Base-by-base conservation (phyloP, 2,113 vertebrate genomes). In the Ardeotis arabs region DNA sequence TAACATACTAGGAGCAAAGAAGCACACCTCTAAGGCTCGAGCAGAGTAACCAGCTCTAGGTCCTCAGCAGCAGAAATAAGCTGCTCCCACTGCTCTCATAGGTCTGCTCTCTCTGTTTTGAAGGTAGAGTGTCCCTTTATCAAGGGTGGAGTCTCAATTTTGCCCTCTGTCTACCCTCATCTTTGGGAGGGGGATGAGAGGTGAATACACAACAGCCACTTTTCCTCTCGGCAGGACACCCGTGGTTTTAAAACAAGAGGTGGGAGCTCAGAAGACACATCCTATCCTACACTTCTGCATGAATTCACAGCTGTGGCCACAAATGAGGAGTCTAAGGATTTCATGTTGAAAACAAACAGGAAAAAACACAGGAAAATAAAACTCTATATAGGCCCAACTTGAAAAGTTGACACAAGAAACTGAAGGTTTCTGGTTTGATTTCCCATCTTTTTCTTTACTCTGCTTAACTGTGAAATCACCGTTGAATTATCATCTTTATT, bases 241-340 rank as follows among this genome's bases (percentile, higher is more conserved):
- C 53, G 62, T 33, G 37, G 53, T 58, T 87, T 60, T 72, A 79
- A 76, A 81, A 83, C 82, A 96, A 63, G 67, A 49, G 0, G 0
- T 50, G 53, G 33, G 72, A 90, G 39, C 55, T 67, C 86, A 75
- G 60, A 90, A 92, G 52, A 95, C 27, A 77, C 28, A 75, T 68
- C 35, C 24, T 78, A 17, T 60, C 75, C 64, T 75, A 28, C 0
- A 12, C 72, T 94, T 93, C 89, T 89, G 45, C 66, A 73, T 31
- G 78, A 82, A 62, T 82, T 92, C 80, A 92, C 73, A 95, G 66
- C 41, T 94, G 82, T 86, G 41, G 58, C 50, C 58, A 92, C 63
- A 89, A 90, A 94, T 47, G 74, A 84, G 58, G 17, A 82, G 62
- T 29, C 73, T 91, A 20, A 89, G 63, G 84, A 92, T 76, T 91